Evolutionary conservation across 2,797 vertebrate genomes (phyloP).

Genomic region (Cetoscarus ocellatus): DNA sequence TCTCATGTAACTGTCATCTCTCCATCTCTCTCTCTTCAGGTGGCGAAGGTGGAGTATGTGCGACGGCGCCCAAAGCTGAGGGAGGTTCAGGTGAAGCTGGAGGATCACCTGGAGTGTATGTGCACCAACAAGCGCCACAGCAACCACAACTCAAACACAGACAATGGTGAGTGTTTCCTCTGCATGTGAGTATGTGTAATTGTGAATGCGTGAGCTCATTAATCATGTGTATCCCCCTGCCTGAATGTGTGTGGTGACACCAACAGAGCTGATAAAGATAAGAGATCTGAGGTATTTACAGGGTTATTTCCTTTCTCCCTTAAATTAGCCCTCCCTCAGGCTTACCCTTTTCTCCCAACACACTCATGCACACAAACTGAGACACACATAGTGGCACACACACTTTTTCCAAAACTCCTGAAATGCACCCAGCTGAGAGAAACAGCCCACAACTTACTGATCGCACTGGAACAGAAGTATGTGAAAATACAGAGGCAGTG

Average conservation of each 20-base stretch:
- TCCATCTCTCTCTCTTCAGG: conserved; percentile 76
- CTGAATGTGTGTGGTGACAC: conserved; percentile 52
- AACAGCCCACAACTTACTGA: too few relatives aligned
- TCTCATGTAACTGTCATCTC: background rate
- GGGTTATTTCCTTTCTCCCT: conserved; percentile 45
- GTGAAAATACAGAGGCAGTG: too few relatives aligned
- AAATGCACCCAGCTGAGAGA: too few relatives aligned
- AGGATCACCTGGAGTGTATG: conserved; percentile 96
- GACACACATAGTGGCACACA: conserved; percentile 1
- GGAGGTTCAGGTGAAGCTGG: conserved; percentile 96
- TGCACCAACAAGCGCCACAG: conserved; percentile 89
- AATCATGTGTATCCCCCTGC: conserved; percentile 45
- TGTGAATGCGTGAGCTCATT: conserved; percentile 17
- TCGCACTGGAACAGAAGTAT: too few relatives aligned
- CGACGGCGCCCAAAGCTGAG: conserved; percentile 94
- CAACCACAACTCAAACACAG: conserved; percentile 87
- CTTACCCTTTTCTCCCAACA: background rate
- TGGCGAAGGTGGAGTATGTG: conserved; percentile 97
- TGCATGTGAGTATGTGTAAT: conserved; percentile 24
- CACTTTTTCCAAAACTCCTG: background rate
- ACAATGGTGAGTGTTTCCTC: conserved; percentile 73
- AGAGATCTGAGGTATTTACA: conserved; percentile 66
- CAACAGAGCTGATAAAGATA: conserved; percentile 63
- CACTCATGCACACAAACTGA: conserved; percentile 7
- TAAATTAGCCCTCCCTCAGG: conserved; percentile 43